These are phyloP conservation scores for Petrolisthes cinctipes DNA, from an alignment of 2,888 invertebrate genomes.

Conservation along the genomic window DNA sequence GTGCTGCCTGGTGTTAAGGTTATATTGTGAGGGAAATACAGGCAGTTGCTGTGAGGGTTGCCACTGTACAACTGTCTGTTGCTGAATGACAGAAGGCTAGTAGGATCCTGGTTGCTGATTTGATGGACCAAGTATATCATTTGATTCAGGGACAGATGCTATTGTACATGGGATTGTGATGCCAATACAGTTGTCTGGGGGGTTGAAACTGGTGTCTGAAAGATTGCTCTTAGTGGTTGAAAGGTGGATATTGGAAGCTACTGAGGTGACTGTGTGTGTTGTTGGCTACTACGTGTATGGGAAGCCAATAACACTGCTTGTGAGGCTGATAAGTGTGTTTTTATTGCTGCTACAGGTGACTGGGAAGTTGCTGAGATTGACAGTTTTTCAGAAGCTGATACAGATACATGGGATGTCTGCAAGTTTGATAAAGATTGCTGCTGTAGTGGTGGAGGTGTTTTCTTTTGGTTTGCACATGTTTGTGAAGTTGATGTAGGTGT, in stretches of 20 bases:
- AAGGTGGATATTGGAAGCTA: background rate
- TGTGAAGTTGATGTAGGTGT: too few species aligned
- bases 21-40: background rate
- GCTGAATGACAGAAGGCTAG: background rate
- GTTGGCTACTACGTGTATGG: background rate
- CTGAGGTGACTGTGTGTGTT: background rate
- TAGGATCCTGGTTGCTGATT: background rate
- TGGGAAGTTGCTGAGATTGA: too few species aligned
- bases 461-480: too few species aligned
- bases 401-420: too few species aligned
- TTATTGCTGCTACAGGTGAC: too few species aligned
- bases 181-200: too few species aligned
- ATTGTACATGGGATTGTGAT: background rate
- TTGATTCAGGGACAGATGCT: background rate
- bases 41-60: background rate
- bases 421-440: too few species aligned
- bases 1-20: background rate
- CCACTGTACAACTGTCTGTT: background rate
- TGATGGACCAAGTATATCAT: background rate
- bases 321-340: too few species aligned
- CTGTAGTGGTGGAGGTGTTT: too few species aligned
- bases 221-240: background rate
- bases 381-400: too few species aligned
- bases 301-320: too few species aligned
- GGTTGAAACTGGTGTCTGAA: too few species aligned